phyloP scores from a whole-genome alignment of 2,888 invertebrate genomes.

The Sphecodes monilicornis region DNA sequence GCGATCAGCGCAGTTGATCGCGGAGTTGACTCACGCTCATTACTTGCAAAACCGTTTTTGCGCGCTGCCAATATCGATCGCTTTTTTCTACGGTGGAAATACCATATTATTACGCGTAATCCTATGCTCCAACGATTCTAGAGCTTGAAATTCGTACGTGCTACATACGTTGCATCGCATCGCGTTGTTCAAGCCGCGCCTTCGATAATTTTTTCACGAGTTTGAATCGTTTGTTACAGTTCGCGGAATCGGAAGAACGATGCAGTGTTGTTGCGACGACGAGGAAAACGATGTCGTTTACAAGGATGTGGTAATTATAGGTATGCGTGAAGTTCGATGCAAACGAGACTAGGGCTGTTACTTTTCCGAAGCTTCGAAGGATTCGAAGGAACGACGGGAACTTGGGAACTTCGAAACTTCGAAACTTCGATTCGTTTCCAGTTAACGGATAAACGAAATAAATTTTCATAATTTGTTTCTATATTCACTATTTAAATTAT shows the following conservation, averaged over 20 bases:
- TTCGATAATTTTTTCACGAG: neutral
- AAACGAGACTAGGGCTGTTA: neutral
- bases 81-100: neutral
- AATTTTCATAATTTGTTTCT: too few species aligned
- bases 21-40: neutral
- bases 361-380: too few species aligned
- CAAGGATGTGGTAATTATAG: slow-evolving; percentile 68
- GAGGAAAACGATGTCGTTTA: slow-evolving; percentile 57
- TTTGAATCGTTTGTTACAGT: slow-evolving; percentile 24
- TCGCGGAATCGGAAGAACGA: slow-evolving; percentile 33
- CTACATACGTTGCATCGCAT: too few species aligned
- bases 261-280: slow-evolving; percentile 56
- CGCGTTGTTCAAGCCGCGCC: neutral
- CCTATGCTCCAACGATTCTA: neutral
- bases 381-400: too few species aligned
- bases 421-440: too few species aligned
- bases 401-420: too few species aligned
- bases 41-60: neutral
- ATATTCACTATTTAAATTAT: too few species aligned
- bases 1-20: neutral
- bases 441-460: too few species aligned
- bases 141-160: neutral
- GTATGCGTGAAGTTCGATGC: slow-evolving; percentile 30
- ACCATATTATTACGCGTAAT: neutral
- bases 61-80: neutral